These are phyloP conservation scores for Melanargia galathea DNA, from an alignment of 2,888 invertebrate species.

Conservation along the genomic window DNA sequence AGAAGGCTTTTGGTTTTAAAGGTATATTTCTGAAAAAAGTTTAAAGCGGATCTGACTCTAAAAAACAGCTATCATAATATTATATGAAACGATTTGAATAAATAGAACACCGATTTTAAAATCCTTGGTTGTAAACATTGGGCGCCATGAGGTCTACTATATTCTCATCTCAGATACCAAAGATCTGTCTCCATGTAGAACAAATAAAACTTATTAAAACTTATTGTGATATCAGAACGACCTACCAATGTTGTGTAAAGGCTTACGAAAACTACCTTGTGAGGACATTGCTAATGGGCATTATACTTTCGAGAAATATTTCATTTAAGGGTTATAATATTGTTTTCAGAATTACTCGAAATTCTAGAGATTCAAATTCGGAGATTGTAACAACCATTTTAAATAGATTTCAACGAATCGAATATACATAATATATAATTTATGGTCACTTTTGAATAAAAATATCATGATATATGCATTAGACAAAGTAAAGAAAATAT, in stretches of 20 bases:
- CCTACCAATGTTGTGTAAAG: constrained; percentile 44
- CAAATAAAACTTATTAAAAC: constrained; percentile 1
- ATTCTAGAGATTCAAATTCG: too few species aligned
- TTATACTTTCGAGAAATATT: constrained; percentile 74
- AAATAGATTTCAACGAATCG: too few species aligned
- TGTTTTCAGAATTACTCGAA: too few species aligned
- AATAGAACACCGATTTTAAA: constrained; percentile 21
- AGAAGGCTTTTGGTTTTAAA: too few species aligned
- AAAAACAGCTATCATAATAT: too few species aligned
- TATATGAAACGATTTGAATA: too few species aligned
- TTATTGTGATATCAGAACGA: constrained; percentile 29
- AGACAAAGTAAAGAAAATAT: constrained; percentile 52
- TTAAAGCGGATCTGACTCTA: too few species aligned
- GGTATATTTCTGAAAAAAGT: too few species aligned
- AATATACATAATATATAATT: too few species aligned
- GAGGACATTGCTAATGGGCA: constrained; percentile 60
- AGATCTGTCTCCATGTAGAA: not conserved
- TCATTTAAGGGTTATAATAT: constrained; percentile 56
- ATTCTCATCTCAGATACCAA: not conserved
- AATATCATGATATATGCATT: too few species aligned
- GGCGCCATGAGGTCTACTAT: not conserved
- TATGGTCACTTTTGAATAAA: too few species aligned
- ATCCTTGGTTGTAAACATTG: not conserved
- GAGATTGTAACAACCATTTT: too few species aligned
- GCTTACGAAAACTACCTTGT: constrained; percentile 75